Evolutionary conservation across 2,113 vertebrate genomes (phyloP).

Genomic region (Peromyscus maniculatus): DNA sequence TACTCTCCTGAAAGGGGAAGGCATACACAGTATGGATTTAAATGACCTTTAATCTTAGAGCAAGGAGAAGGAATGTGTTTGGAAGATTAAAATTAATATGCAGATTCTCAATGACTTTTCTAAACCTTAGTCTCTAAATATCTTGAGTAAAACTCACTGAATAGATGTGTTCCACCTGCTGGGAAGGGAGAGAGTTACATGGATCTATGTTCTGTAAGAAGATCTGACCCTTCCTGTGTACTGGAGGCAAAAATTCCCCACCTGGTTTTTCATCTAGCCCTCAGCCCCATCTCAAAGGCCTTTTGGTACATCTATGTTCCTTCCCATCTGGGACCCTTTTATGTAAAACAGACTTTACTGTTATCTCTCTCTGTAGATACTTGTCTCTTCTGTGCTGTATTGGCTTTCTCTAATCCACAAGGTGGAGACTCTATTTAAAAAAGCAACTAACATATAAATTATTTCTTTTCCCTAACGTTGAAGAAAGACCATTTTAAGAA

Average conservation of each 20-base stretch:
- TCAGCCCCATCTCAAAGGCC: background rate
- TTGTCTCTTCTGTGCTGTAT: background rate
- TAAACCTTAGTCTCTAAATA: background rate
- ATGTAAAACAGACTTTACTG: background rate
- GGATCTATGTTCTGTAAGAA: background rate
- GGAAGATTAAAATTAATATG: background rate
- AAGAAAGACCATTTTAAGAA: conserved; percentile 26
- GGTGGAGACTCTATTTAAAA: background rate
- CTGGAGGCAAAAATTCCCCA: background rate
- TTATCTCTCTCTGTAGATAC: background rate
- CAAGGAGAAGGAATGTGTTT: background rate
- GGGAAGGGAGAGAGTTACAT: background rate
- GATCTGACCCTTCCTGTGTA: background rate
- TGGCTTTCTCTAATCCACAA: background rate
- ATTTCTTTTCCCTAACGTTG: conserved; percentile 7
- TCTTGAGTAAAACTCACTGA: background rate
- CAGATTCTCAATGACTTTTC: background rate
- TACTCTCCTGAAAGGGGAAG: background rate
- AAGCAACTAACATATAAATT: background rate
- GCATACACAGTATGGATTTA: background rate
- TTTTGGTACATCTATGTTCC: background rate
- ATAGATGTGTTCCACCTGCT: background rate
- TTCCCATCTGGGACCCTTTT: background rate
- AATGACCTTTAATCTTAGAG: background rate
- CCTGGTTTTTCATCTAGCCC: background rate